These are phyloP conservation scores for zebrafish (Danio rerio) DNA, from an alignment of 2,113 vertebrate species.

Conservation along the genomic window GRCz12tu NC_133199.1:30938501-30939000, in stretches of 20 bases:
- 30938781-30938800: no score
- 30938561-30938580: not conserved
- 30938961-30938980: no score
- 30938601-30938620: not conserved
- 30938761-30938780: no score
- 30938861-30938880: no score
- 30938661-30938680: not conserved
- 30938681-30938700: not conserved
- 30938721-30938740: not conserved
- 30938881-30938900: no score
- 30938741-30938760: not conserved
- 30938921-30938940: no score
- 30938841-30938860: no score
- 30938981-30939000: no score
- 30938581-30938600: constrained; percentile 1
- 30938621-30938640: constrained; percentile 8
- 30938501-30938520: not conserved
- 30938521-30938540: not conserved
- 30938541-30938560: constrained; percentile 11
- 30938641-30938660: not conserved
- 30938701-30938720: not conserved
- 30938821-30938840: no score
- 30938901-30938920: no score
- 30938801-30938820: no score
- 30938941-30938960: no score